phyloP scores from a whole-genome alignment of 2,888 invertebrate species.

The Drosophila tripunctata region DNA sequence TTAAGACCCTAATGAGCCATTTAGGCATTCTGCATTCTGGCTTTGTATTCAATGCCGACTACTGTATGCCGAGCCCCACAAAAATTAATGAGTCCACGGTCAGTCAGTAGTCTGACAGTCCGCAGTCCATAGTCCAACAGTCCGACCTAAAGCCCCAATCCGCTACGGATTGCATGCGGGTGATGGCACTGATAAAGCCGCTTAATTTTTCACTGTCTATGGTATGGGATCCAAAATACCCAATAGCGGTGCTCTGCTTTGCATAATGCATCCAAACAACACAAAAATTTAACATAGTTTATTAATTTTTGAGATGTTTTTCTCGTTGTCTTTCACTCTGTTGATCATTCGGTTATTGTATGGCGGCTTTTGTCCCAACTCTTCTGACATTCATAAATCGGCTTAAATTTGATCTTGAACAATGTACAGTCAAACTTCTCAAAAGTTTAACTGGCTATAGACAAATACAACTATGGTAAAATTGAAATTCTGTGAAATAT shows the following conservation, averaged over 20 bases:
- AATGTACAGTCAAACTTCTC: conserved; percentile 7
- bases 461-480: not conserved
- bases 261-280: conserved; percentile 63
- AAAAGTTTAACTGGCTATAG: not conserved
- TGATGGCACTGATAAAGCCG: conserved; percentile 76
- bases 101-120: too few relatives aligned
- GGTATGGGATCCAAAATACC: conserved; percentile 38
- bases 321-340: conserved; percentile 18
- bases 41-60: conserved; percentile 78
- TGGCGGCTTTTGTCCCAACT: conserved; percentile 36
- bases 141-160: conserved; percentile 13
- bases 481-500: too few relatives aligned
- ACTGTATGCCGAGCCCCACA: conserved; percentile 64
- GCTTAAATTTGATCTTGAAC: conserved; percentile 74
- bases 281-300: conserved; percentile 62
- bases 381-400: conserved; percentile 73
- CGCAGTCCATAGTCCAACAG: not conserved
- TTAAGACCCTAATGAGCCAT: conserved; percentile 78
- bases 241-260: conserved; percentile 53
- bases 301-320: conserved; percentile 63
- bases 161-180: conserved; percentile 60
- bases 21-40: conserved; percentile 73
- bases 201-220: conserved; percentile 72
- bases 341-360: conserved; percentile 19
- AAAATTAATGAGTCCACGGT: conserved; percentile 75